Conservation (phyloP, 2,113 vertebrate genomes). For the Lanius collurio region DNA sequence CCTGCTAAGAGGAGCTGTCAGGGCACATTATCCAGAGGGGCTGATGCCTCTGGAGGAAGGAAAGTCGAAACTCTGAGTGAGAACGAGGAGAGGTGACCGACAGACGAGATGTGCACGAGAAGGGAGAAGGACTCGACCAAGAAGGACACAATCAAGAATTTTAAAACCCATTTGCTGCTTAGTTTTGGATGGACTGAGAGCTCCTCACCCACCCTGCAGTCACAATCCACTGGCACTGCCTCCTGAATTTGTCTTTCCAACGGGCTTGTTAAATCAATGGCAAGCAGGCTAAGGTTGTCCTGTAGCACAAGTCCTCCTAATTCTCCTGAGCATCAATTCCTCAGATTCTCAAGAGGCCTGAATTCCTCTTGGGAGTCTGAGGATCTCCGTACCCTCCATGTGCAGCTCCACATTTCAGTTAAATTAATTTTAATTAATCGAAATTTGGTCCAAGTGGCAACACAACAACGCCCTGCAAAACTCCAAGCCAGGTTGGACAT, state of each 20-base stretch:
- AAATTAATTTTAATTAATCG: neutral
- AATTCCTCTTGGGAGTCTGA: neutral
- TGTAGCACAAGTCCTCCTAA: fast-evolving
- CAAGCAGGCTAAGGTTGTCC: neutral
- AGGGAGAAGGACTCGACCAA: neutral
- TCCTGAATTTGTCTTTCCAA: neutral
- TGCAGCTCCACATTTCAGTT: fast-evolving
- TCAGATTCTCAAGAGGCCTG: neutral
- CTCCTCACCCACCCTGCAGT: fast-evolving
- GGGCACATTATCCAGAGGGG: conserved; percentile 47
- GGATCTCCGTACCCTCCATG: neutral
- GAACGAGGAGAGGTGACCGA: neutral
- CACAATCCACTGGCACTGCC: fast-evolving
- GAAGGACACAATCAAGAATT: neutral
- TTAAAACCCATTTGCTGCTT: neutral
- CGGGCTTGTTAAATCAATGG: neutral
- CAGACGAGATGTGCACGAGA: neutral
- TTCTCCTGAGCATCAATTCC: neutral
- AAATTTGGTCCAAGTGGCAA: neutral
- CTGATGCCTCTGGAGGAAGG: neutral
- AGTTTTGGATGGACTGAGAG: neutral
- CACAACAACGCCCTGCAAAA: neutral
- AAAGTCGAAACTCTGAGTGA: neutral
- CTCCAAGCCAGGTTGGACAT: neutral
- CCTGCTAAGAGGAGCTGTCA: conserved; percentile 44